phyloP scores from a whole-genome alignment of 2,888 invertebrate species.

The Eupithecia centaureata region DNA sequence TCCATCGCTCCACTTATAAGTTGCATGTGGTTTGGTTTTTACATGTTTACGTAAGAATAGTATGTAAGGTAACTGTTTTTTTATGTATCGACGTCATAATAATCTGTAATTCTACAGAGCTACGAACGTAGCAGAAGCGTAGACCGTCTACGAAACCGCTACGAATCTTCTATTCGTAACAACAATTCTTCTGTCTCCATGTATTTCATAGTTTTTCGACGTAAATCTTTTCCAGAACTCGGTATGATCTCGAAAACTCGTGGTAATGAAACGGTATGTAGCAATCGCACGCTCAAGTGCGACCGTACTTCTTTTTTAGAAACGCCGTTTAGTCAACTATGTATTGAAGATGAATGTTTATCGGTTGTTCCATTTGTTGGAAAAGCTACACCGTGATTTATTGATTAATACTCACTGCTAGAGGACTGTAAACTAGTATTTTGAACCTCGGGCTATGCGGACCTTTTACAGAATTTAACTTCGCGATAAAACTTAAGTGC shows the following conservation, averaged over 20 bases:
- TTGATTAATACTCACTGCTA: slow-evolving; percentile 48
- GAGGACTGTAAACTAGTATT: slow-evolving; percentile 33
- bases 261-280: slow-evolving; percentile 46
- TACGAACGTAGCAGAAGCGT: slow-evolving; percentile 14
- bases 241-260: slow-evolving; percentile 22
- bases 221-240: not conserved
- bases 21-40: too few relatives aligned
- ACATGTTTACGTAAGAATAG: not conserved
- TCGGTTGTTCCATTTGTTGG: slow-evolving; percentile 62
- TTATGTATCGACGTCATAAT: too few relatives aligned
- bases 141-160: slow-evolving; percentile 7
- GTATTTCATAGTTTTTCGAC: not conserved
- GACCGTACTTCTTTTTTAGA: slow-evolving; percentile 64
- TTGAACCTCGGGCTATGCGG: slow-evolving; percentile 35
- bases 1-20: too few relatives aligned
- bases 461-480: slow-evolving; percentile 40
- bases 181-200: not conserved
- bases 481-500: slow-evolving; percentile 44
- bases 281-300: slow-evolving; percentile 63
- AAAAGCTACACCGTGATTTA: slow-evolving; percentile 58
- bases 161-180: not conserved
- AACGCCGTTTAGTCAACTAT: slow-evolving; percentile 69
- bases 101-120: not conserved
- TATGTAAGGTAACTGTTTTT: too few relatives aligned
- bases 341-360: slow-evolving; percentile 71